Base-by-base conservation (phyloP, 2,797 vertebrate species). In the Aphelocoma californica region DNA sequence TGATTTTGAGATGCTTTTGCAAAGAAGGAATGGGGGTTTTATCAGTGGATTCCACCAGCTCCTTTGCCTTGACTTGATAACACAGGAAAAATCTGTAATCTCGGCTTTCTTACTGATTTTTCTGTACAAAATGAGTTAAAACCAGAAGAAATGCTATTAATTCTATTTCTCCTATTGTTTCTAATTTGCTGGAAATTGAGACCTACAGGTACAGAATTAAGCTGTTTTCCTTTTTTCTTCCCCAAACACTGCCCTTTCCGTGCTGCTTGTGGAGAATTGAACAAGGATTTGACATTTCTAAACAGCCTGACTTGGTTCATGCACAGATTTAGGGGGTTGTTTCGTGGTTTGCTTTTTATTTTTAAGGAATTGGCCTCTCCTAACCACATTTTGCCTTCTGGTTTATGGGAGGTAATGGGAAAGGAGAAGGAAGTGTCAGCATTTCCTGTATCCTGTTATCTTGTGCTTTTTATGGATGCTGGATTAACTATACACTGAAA, bases 391-490 rank as follows among this genome's bases (percentile, higher is more conserved):
- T 85, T 91, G 57, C 80, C 79, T 64, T 81, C 64, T 64, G 56
- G 80, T 93, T 93, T 88, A 56, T 45, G 29, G 70, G 80, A 93
- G 91, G 82, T 81, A 56, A 92, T 92, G 91, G 73, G 77, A 88
- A 90, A 58, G 93, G 56, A 96, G 87, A 90, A 87, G 93, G 95
- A 96, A 95, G 74, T 86, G 92, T 95, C 94, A 96, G 95, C 89
- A 93, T 93, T 97, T 97, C 96, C 97, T 97, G 95, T 77, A 96
- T 97, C 93, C 97, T 97, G 97, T 96, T 96, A 93, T 96, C 96
- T 86, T 65, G 84, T 86, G 93, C 81, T 93, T 93, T 95, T 93
- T 91, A 51, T 85, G 94, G 93, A 65, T 60, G 77, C 81, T 91
- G 79, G 48, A 87, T 85, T 78, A 84, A 80, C 45, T 71, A 1